A percentile compares a stretch with the other conserved stretches of the same genome.
These are phyloP conservation scores for Brachyptera risi DNA, from an alignment of 2,888 invertebrate genomes.

Conservation along the genomic window DNA sequence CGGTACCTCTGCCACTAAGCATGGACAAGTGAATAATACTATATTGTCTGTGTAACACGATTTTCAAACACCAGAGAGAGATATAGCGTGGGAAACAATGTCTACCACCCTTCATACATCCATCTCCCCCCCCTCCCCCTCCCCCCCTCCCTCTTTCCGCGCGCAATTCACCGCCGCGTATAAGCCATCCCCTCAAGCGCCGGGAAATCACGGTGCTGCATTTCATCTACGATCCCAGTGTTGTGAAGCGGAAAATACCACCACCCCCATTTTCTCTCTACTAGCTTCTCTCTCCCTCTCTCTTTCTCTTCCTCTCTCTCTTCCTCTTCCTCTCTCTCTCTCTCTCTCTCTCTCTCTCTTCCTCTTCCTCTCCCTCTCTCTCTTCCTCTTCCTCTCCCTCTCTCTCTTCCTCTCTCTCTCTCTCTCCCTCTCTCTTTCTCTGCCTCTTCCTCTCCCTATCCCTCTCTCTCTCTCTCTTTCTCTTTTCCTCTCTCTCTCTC, in stretches of 20 bases:
- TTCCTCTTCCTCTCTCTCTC: too few species aligned
- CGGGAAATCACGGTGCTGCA: constrained; percentile 12
- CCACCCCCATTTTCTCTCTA: background rate
- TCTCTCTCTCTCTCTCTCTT: too few species aligned
- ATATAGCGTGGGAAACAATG: background rate
- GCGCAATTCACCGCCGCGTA: background rate
- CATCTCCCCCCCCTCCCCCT: too few species aligned
- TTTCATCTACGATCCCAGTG: constrained; percentile 13
- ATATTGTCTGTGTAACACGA: background rate
- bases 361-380: too few species aligned
- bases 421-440: too few species aligned
- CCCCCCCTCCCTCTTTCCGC: too few species aligned
- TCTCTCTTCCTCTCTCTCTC: too few species aligned
- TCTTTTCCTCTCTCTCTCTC: too few species aligned
- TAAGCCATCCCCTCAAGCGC: background rate
- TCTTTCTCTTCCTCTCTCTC: too few species aligned
- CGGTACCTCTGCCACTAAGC: background rate
- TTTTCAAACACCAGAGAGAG: background rate
- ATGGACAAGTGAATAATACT: constrained; percentile 5
- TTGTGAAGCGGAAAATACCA: background rate
- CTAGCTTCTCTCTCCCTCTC: background rate
- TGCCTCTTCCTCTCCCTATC: too few species aligned
- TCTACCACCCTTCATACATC: background rate
- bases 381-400: too few species aligned
- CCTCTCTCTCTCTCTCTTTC: too few species aligned